A percentile compares a stretch with the other conserved stretches of the same genome.
These are phyloP conservation scores for Eulithis testata DNA, from an alignment of 2,888 invertebrate genomes.

Conservation along the genomic window DNA sequence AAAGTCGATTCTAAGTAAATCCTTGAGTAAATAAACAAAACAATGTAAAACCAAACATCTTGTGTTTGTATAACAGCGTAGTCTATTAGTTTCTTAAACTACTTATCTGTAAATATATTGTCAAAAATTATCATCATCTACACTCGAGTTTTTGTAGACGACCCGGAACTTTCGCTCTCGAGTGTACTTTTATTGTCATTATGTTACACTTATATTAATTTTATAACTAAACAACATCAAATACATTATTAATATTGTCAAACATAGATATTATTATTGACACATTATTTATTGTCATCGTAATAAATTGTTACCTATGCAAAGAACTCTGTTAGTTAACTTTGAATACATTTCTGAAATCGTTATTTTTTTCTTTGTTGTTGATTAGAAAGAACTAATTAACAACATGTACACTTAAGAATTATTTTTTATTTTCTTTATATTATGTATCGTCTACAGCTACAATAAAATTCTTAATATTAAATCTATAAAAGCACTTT, in stretches of 20 bases:
- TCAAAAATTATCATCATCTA: conserved; percentile 53
- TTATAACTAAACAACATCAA: conserved; percentile 28
- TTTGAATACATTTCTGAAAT: conserved; percentile 19
- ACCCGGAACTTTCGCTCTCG: no score
- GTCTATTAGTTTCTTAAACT: conserved; percentile 34
- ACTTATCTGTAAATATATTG: conserved; percentile 54
- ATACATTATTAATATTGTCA: conserved; percentile 34
- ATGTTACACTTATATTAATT: conserved; percentile 29
- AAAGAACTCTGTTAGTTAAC: conserved; percentile 22
- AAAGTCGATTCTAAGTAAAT: no score
- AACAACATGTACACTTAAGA: conserved; percentile 36
- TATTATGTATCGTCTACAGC: conserved; percentile 27
- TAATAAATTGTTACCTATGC: conserved; percentile 3
- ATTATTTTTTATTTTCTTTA: conserved; percentile 32
- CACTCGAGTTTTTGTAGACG: no score
- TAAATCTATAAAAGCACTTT: conserved; percentile 79
- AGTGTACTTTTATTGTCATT: conserved; percentile 22
- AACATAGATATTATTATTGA: conserved; percentile 25
- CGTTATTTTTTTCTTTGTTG: conserved; percentile 35
- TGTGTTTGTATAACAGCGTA: conserved; percentile 49
- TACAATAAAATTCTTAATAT: conserved; percentile 49
- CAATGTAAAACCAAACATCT: conserved; percentile 20
- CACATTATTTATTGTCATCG: conserved; percentile 26
- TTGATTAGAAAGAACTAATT: conserved; percentile 42
- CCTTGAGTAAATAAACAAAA: conserved; percentile 7